Conservation (phyloP, 2,888 invertebrate species). For the Tenthredo scrophulariae region DNA sequence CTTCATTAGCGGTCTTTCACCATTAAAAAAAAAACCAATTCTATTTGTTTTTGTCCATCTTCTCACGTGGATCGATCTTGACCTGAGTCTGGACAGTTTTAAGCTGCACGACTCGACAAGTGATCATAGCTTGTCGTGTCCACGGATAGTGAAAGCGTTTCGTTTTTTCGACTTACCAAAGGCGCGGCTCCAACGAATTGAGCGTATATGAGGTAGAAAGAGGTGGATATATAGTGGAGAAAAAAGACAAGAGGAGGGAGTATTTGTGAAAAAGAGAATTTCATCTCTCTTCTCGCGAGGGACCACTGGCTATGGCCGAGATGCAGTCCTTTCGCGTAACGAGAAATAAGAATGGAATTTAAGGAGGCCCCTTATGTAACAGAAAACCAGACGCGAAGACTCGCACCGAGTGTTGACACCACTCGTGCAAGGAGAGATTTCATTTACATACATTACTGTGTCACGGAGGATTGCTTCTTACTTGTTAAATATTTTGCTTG, state of each 20-base stretch:
- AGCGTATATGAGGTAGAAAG: not conserved
- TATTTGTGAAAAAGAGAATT: slow-evolving; percentile 28
- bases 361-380: slow-evolving; percentile 51
- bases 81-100: not conserved
- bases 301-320: slow-evolving; percentile 4
- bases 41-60: not conserved
- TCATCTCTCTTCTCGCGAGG: slow-evolving; percentile 13
- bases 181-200: slow-evolving; percentile 21
- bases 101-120: not conserved
- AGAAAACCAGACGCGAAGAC: slow-evolving; percentile 51
- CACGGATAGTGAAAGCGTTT: slow-evolving; percentile 48
- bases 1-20: not conserved
- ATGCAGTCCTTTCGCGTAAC: slow-evolving; percentile 37
- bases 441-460: slow-evolving; percentile 50
- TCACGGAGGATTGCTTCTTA: slow-evolving; percentile 32
- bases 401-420: slow-evolving; percentile 52
- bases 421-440: slow-evolving; percentile 51
- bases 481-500: not conserved
- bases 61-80: slow-evolving; percentile 36
- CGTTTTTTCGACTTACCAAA: slow-evolving; percentile 42
- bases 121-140: not conserved
- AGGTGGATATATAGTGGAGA: not conserved
- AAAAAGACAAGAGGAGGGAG: not conserved
- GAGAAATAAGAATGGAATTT: slow-evolving; percentile 52
- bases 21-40: too few relatives aligned